Conservation (phyloP, 2,888 invertebrate genomes). For the Tetragonisca angustula region DNA sequence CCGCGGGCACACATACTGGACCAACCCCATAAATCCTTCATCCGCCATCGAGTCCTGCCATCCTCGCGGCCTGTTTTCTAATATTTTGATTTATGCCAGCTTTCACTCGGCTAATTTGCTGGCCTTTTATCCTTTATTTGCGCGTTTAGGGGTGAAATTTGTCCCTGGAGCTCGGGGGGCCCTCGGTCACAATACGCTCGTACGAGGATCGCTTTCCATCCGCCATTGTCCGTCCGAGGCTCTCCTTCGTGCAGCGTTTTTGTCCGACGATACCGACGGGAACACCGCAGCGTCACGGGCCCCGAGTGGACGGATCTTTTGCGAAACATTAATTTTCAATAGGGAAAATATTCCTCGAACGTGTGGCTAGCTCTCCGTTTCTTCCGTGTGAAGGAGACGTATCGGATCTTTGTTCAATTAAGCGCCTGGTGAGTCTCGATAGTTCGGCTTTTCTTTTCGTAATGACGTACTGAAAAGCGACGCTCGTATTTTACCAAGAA, state of each 20-base stretch:
- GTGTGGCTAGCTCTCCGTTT: conserved; percentile 16
- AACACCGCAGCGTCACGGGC: background rate
- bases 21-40: conserved; percentile 83
- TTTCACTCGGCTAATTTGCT: conserved; percentile 82
- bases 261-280: conserved; percentile 31
- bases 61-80: conserved; percentile 79
- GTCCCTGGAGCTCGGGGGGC: conserved; percentile 65
- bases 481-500: no score
- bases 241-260: conserved; percentile 37
- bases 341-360: conserved; percentile 61
- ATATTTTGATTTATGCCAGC: conserved; percentile 83
- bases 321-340: conserved; percentile 54
- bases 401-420: no score
- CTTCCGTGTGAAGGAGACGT: background rate
- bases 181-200: conserved; percentile 47
- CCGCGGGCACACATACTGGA: conserved; percentile 52
- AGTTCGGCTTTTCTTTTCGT: no score
- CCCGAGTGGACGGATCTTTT: conserved; percentile 8
- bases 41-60: conserved; percentile 64
- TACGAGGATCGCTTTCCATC: conserved; percentile 56
- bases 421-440: no score
- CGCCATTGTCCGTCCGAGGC: conserved; percentile 48
- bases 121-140: conserved; percentile 82
- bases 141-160: conserved; percentile 81
- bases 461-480: no score